A percentile compares a stretch with the other conserved stretches of the same genome.
These are phyloP conservation scores for Opisthograptis luteolata DNA, from an alignment of 2,888 invertebrate species.

Conservation along the genomic window DNA sequence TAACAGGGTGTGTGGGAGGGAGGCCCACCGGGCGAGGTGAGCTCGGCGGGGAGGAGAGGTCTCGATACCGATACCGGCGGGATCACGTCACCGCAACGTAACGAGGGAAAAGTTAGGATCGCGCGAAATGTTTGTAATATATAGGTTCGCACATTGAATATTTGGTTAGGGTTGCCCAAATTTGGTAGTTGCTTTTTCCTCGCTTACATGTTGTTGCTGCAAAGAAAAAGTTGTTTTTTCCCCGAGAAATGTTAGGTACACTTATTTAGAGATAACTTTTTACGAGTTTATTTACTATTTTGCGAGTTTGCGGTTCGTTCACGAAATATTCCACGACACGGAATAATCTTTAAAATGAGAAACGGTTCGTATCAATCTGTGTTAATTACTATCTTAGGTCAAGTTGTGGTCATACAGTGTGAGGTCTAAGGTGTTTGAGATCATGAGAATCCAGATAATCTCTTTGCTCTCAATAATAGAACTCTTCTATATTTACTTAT, in stretches of 20 bases:
- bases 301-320: slow-evolving; percentile 18
- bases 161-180: slow-evolving; percentile 37
- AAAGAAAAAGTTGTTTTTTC: slow-evolving; percentile 6
- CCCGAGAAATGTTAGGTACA: background rate
- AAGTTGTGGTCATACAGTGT: slow-evolving; percentile 19
- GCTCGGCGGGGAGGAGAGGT: slow-evolving; percentile 37
- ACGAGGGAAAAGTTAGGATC: slow-evolving; percentile 58
- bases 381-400: slow-evolving; percentile 30
- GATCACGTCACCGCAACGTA: slow-evolving; percentile 65
- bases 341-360: slow-evolving; percentile 23
- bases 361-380: slow-evolving; percentile 25
- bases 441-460: slow-evolving; percentile 28
- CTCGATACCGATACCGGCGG: slow-evolving; percentile 67
- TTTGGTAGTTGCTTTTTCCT: slow-evolving; percentile 28
- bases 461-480: slow-evolving; percentile 3
- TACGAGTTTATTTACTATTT: slow-evolving; percentile 1
- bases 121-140: slow-evolving; percentile 49
- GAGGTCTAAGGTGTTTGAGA: slow-evolving; percentile 22
- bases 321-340: too few relatives aligned
- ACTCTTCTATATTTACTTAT: slow-evolving; percentile 1
- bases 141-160: slow-evolving; percentile 38
- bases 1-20: slow-evolving; percentile 57
- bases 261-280: background rate
- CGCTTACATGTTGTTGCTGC: slow-evolving; percentile 10
- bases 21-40: slow-evolving; percentile 39